These are phyloP conservation scores for Cephonodes hylas DNA, from an alignment of 2,888 invertebrate species.

Conservation along the genomic window DNA sequence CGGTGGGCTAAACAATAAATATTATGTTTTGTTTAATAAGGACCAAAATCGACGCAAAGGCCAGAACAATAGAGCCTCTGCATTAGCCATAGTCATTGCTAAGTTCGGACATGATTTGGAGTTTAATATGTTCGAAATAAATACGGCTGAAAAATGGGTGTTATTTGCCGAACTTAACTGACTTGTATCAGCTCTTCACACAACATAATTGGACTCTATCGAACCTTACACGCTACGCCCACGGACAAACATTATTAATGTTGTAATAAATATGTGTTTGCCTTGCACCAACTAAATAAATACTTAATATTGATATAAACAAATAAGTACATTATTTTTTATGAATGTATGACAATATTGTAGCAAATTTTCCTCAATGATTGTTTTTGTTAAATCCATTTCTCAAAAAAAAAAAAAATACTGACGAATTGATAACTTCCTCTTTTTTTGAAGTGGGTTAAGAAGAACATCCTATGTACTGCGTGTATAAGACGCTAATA, in stretches of 20 bases:
- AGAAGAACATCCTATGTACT: too few species aligned
- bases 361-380: conserved; percentile 9
- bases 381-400: too few species aligned
- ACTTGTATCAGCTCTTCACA: not conserved
- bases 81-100: not conserved
- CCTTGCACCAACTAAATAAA: not conserved
- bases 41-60: conserved; percentile 29
- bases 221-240: not conserved
- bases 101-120: not conserved
- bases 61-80: conserved; percentile 35
- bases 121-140: not conserved
- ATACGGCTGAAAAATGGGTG: not conserved
- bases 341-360: not conserved
- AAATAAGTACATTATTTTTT: not conserved
- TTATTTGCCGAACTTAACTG: not conserved
- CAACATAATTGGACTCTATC: not conserved
- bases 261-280: not conserved
- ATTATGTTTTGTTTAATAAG: conserved; percentile 30
- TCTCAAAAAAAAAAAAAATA: too few species aligned
- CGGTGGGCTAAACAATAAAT: conserved; percentile 68
- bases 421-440: too few species aligned
- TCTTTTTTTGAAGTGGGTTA: too few species aligned
- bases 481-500: not conserved
- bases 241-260: not conserved
- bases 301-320: not conserved